These are phyloP conservation scores for Sinohyriopsis cumingii DNA, from an alignment of 2,888 invertebrate species.

Conservation along the genomic window DNA sequence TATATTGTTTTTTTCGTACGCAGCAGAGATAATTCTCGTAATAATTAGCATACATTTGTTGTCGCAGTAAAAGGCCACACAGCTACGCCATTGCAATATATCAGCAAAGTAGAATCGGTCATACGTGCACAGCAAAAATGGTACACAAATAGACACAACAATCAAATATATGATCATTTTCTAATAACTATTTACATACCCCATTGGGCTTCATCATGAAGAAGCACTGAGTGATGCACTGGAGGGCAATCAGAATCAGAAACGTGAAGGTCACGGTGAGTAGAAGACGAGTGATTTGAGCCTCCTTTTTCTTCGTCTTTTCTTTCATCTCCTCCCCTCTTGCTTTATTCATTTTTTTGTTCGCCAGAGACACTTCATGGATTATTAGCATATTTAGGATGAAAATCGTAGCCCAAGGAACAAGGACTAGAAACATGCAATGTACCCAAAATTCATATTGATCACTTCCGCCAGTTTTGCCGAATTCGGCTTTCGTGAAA, in stretches of 20 bases:
- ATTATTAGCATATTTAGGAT: slow-evolving; percentile 53
- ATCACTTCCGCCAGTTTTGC: slow-evolving; percentile 37
- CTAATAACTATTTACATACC: slow-evolving; percentile 23
- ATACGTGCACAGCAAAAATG: too few relatives aligned
- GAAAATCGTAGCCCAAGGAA: slow-evolving; percentile 53
- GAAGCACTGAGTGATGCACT: slow-evolving; percentile 58
- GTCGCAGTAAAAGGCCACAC: too few relatives aligned
- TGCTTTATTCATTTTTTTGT: slow-evolving; percentile 43
- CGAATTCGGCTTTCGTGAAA: slow-evolving; percentile 38
- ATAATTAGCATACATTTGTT: too few relatives aligned
- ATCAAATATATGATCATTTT: too few relatives aligned
- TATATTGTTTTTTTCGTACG: too few relatives aligned
- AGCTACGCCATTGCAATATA: too few relatives aligned
- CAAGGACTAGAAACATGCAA: slow-evolving; percentile 55
- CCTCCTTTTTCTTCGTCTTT: slow-evolving; percentile 43
- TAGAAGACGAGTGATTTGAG: slow-evolving; percentile 51
- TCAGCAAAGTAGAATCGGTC: too few relatives aligned
- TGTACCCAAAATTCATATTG: slow-evolving; percentile 61
- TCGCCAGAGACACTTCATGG: slow-evolving; percentile 35
- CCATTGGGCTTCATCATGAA: slow-evolving; percentile 47
- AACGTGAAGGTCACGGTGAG: slow-evolving; percentile 58
- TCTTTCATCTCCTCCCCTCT: slow-evolving; percentile 36
- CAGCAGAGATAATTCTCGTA: too few relatives aligned
- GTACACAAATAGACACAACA: too few relatives aligned
- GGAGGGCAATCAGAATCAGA: slow-evolving; percentile 47